phyloP scores from a whole-genome alignment of 2,113 vertebrate species.

The pig (Sus scrofa) region T2T-Sscrofa CM000813.6:21169501-21170000 shows the following conservation, averaged over 20 bases:
- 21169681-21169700: too few species aligned
- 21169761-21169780: background rate
- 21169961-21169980: background rate
- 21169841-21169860: background rate
- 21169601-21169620: background rate
- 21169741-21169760: accelerated
- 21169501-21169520: accelerated
- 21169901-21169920: background rate
- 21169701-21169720: background rate
- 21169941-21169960: accelerated
- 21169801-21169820: background rate
- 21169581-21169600: background rate
- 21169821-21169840: accelerated
- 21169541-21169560: background rate
- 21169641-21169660: accelerated
- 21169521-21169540: background rate
- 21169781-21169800: background rate
- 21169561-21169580: background rate
- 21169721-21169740: accelerated
- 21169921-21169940: background rate
- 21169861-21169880: background rate
- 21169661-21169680: background rate
- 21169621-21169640: too few species aligned
- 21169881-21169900: background rate
- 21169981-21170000: background rate